A percentile compares a stretch with the other conserved stretches of the same genome.
Conservation (phyloP, 2,888 invertebrate genomes). For the Papilio gigon region DNA sequence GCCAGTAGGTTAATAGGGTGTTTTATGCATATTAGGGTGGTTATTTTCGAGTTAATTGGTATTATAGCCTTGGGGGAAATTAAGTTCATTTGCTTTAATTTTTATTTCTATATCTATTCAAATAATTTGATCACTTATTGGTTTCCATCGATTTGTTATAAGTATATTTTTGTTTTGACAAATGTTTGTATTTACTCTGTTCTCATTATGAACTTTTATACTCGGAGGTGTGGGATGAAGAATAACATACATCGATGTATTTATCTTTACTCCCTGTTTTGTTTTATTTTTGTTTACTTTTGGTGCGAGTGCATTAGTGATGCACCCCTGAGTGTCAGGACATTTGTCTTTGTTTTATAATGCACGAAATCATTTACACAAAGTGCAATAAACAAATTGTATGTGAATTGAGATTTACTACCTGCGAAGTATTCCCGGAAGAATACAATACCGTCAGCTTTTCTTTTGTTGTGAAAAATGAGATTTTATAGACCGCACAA, state of each 20-base stretch:
- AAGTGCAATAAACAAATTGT: slow-evolving; percentile 65
- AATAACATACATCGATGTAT: slow-evolving; percentile 58
- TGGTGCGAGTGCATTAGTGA: slow-evolving; percentile 63
- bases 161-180: background rate
- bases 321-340: slow-evolving; percentile 63
- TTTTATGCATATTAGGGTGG: slow-evolving; percentile 15
- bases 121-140: background rate
- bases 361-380: slow-evolving; percentile 62
- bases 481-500: background rate
- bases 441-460: slow-evolving; percentile 16
- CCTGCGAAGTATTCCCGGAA: slow-evolving; percentile 31
- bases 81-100: slow-evolving; percentile 24
- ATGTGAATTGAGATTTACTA: slow-evolving; percentile 69
- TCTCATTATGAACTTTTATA: slow-evolving; percentile 46
- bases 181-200: slow-evolving; percentile 2
- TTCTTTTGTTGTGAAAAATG: slow-evolving; percentile 13
- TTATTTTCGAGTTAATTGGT: slow-evolving; percentile 26
- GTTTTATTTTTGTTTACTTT: slow-evolving; percentile 53
- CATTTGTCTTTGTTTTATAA: slow-evolving; percentile 60
- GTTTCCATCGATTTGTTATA: background rate
- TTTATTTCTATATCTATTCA: background rate
- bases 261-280: slow-evolving; percentile 53
- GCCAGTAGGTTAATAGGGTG: slow-evolving; percentile 36
- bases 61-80: slow-evolving; percentile 19
- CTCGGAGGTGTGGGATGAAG: slow-evolving; percentile 49